These are phyloP conservation scores for Cactoblastis cactorum DNA, from an alignment of 2,888 invertebrate genomes.

Conservation along the genomic window DNA sequence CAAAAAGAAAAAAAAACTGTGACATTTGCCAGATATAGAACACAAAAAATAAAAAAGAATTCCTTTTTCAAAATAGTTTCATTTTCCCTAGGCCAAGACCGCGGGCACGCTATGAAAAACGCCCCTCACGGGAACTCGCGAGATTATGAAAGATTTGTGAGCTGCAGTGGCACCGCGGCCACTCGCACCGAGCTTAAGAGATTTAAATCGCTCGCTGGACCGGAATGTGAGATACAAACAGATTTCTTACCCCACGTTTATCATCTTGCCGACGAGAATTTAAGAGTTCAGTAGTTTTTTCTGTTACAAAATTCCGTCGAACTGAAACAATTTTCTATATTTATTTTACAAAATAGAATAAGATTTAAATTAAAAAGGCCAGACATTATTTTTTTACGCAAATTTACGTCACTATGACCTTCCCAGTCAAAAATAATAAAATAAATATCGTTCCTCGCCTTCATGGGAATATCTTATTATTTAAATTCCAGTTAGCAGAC, in stretches of 20 bases:
- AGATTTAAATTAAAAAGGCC: too few species aligned
- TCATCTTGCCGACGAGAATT: constrained; percentile 43
- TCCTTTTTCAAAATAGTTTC: constrained; percentile 39
- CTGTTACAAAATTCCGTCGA: too few species aligned
- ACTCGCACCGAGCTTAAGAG: constrained; percentile 73
- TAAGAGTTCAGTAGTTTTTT: background rate
- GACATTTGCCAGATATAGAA: too few species aligned
- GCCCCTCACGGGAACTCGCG: constrained; percentile 63
- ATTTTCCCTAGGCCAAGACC: constrained; percentile 33
- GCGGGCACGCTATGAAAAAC: constrained; percentile 64
- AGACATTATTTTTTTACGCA: too few species aligned
- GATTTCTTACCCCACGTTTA: constrained; percentile 62
- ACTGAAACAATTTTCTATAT: too few species aligned
- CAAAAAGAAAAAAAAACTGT: background rate
- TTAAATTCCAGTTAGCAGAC: too few species aligned
- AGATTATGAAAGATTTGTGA: constrained; percentile 81
- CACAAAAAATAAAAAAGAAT: constrained; percentile 28
- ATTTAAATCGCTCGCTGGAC: constrained; percentile 76
- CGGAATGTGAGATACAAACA: constrained; percentile 76
- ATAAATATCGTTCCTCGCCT: too few species aligned
- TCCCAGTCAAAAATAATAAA: too few species aligned
- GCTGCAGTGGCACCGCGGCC: constrained; percentile 65
- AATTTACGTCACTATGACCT: too few species aligned
- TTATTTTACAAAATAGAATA: too few species aligned
- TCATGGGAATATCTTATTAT: too few species aligned